Evolutionary conservation across 2,888 invertebrate genomes (phyloP).

Genomic region (Leptura quadrifasciata): DNA sequence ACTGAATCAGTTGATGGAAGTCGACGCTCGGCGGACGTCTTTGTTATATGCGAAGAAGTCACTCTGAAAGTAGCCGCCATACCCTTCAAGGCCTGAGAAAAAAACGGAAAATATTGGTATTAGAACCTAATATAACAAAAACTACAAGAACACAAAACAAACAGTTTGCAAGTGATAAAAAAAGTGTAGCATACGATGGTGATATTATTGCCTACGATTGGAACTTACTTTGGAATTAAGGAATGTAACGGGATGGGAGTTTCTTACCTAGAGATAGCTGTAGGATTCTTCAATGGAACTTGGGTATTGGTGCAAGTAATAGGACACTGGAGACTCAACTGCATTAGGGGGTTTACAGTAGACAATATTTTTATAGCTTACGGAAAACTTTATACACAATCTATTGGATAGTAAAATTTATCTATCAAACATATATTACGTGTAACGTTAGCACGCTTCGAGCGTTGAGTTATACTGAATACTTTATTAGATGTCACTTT

Average conservation of each 20-base stretch:
- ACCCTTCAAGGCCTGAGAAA: conserved; percentile 87
- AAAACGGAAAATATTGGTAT: conserved; percentile 11
- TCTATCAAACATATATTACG: too few relatives aligned
- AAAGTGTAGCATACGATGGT: not conserved
- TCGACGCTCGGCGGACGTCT: conserved; percentile 90
- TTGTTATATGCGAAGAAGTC: conserved; percentile 88
- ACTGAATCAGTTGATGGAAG: conserved; percentile 93
- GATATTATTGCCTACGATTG: not conserved
- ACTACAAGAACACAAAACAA: not conserved
- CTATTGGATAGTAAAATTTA: too few relatives aligned
- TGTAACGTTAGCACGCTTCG: too few relatives aligned
- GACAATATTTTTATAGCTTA: not conserved
- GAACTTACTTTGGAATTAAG: not conserved
- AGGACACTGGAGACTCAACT: too few relatives aligned
- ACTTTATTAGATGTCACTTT: too few relatives aligned
- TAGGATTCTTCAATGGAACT: too few relatives aligned
- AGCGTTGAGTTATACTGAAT: too few relatives aligned
- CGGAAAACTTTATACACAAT: too few relatives aligned
- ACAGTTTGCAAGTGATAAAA: not conserved
- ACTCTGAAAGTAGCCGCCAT: conserved; percentile 96
- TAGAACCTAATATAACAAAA: not conserved
- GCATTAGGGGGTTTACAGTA: too few relatives aligned
- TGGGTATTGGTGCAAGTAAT: too few relatives aligned
- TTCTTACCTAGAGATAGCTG: not conserved
- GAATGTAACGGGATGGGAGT: not conserved